phyloP scores from a whole-genome alignment of 2,113 vertebrate species.

The Bettongia penicillata region DNA sequence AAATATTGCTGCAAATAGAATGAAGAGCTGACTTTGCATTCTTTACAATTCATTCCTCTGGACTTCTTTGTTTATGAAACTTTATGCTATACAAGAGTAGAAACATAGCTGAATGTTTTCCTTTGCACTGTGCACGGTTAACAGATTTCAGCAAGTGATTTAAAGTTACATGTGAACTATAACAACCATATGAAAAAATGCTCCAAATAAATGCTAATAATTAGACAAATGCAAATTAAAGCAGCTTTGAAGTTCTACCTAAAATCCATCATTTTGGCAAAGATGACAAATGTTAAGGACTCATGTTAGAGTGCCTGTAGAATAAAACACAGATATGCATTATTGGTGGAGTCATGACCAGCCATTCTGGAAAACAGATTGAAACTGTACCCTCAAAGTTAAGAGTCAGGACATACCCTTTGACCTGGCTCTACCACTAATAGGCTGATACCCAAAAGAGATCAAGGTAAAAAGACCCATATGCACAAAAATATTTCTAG shows the following conservation, averaged over 20 bases:
- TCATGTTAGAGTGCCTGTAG: background rate
- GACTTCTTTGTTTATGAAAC: constrained; percentile 7
- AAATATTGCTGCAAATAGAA: background rate
- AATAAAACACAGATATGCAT: background rate
- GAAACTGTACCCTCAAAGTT: background rate
- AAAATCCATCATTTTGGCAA: background rate
- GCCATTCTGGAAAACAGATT: background rate
- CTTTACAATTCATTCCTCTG: background rate
- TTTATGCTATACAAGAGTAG: background rate
- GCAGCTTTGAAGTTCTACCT: background rate
- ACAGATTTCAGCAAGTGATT: background rate
- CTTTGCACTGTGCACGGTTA: background rate
- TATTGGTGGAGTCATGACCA: background rate
- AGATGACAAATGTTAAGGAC: background rate
- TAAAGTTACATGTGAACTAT: background rate
- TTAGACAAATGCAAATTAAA: constrained; percentile 39
- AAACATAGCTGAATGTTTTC: background rate
- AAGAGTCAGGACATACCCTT: background rate
- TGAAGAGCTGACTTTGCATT: background rate
- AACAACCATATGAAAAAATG: background rate
- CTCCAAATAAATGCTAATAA: background rate
- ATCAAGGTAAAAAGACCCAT: no score
- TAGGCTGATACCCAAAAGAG: no score
- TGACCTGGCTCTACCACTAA: no score
- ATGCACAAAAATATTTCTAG: no score